phyloP scores from a whole-genome alignment of 2,797 vertebrate species.

The Gastrophryne carolinensis region DNA sequence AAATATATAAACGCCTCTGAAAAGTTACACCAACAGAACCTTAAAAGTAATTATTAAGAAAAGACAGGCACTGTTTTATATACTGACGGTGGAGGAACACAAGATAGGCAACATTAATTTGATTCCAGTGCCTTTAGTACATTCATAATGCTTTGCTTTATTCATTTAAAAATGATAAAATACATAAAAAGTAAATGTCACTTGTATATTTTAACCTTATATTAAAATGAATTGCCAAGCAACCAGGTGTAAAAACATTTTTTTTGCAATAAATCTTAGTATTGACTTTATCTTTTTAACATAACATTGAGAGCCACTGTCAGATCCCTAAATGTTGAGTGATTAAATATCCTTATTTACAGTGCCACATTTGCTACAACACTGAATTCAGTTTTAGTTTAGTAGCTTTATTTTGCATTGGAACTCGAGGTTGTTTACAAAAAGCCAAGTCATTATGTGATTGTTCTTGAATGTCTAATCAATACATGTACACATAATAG shows the following conservation, averaged over 20 bases:
- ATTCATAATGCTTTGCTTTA: neutral
- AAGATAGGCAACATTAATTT: no score
- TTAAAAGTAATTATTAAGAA: no score
- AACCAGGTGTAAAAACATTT: neutral
- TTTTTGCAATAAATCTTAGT: neutral
- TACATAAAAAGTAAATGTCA: neutral
- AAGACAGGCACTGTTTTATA: no score
- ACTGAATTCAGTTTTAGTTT: no score
- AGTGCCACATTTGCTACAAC: neutral
- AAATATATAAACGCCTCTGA: no score
- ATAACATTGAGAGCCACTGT: neutral
- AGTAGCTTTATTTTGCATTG: no score
- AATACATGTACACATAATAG: no score
- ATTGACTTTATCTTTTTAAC: neutral
- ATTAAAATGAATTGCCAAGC: neutral
- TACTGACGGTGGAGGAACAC: no score
- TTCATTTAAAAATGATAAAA: neutral
- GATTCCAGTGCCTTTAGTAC: neutral
- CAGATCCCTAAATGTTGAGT: neutral
- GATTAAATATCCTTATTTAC: neutral
- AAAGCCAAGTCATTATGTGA: no score
- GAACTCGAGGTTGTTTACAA: no score
- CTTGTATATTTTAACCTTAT: neutral
- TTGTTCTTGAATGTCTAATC: no score
- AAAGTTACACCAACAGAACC: no score